Evolutionary conservation across 2,113 vertebrate species (phyloP).

Genomic region (Brienomyrus longianalis): DNA sequence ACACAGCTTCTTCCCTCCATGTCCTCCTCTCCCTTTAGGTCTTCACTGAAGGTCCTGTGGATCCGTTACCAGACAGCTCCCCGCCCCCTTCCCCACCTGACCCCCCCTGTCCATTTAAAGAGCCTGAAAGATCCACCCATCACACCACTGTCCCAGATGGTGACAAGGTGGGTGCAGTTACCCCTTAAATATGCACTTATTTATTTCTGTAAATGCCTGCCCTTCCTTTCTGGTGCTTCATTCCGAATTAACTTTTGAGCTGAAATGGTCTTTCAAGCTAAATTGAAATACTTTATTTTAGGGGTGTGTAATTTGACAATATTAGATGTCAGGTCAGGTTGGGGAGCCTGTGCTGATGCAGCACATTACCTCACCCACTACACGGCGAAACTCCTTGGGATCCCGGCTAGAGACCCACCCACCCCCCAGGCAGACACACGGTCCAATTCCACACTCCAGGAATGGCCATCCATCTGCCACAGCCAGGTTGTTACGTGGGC

Average conservation of each 20-base stretch:
- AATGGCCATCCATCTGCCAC: too few relatives aligned
- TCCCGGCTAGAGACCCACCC: too few relatives aligned
- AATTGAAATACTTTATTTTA: background rate
- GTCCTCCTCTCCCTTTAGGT: constrained; percentile 36
- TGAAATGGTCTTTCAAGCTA: background rate
- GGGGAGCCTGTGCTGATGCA: too few relatives aligned
- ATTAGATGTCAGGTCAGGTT: too few relatives aligned
- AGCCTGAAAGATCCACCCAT: constrained; percentile 20
- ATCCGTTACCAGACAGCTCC: background rate
- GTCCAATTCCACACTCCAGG: too few relatives aligned
- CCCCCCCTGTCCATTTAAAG: background rate
- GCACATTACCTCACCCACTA: too few relatives aligned
- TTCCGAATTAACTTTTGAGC: background rate
- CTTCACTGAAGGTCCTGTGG: constrained; percentile 32
- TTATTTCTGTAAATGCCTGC: background rate
- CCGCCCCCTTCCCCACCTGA: background rate
- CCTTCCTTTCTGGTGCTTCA: background rate
- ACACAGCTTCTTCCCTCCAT: background rate
- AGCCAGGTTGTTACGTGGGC: too few relatives aligned
- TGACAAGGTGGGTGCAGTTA: constrained; percentile 40
- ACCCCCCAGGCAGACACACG: too few relatives aligned
- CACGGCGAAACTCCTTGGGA: too few relatives aligned
- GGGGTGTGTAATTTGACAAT: too few relatives aligned
- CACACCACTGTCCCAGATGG: constrained; percentile 47
- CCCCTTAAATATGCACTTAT: background rate